Base-by-base conservation (phyloP, 2,888 invertebrate species). In the Ellobium chinense region DNA sequence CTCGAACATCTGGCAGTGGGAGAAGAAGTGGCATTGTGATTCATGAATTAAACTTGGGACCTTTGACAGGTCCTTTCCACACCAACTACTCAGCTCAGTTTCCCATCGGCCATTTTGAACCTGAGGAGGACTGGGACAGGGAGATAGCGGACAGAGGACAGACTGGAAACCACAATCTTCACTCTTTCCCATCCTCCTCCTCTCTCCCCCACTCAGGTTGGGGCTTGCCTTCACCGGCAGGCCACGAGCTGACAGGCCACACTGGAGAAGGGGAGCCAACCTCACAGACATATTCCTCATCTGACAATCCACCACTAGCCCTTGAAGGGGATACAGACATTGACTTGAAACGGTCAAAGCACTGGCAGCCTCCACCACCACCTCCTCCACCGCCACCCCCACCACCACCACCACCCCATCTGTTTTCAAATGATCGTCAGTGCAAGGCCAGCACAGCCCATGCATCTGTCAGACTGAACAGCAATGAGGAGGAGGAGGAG, bases 71-170 rank as follows among this genome's bases (percentile, higher is more conserved):
- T 18, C 76, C 36, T 46, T 66, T 66, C 34, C 34, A 76, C 7
- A 66, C 65, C 2, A 66, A 66, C 34, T 66, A 54, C n/a, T 7
- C 39, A 5, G 76, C 54, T 36, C 76, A 66, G 36, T 76, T 76
- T 56, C 65, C 66, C 31, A 66, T 76, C n/a, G 76, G 76, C 36
- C 56, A 66, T 31, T 68, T 68, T 69, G 58, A 83, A 60, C 66
- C 37, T 24, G 84, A 84, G 31, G 88, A 87, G 12, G 82, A 85
- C 65, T 88, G 88, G 87, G 88, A 88, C 63, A 14, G 36, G 7
- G 80, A 83, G 31, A 27, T 58, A 14, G 31, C n/a, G 12, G 78
- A 34, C 29, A n/a, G 7, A 56, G 27, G 1, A 0, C 36, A 31
- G 66, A 2, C 54, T 18, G 34, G 58, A 0, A 29, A 31, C 27